phyloP scores from a whole-genome alignment of 2,113 vertebrate species.

The Oreochromis tanganicae region DNA sequence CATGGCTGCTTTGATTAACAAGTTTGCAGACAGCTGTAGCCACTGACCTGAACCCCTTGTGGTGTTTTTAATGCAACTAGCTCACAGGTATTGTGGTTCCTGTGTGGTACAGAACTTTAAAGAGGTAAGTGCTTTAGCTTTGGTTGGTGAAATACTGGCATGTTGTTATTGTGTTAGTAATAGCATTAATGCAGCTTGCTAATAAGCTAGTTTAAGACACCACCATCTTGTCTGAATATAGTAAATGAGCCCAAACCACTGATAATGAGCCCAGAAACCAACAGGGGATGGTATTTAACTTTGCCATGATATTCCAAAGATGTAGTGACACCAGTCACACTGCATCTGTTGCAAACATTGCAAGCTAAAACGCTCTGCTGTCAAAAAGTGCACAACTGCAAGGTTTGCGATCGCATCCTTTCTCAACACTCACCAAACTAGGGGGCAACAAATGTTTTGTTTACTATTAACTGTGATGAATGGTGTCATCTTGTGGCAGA shows the following conservation, averaged over 20 bases:
- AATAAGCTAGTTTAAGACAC: neutral
- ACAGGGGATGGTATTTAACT: neutral
- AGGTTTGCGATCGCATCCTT: neutral
- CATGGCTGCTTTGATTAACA: neutral
- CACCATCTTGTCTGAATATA: neutral
- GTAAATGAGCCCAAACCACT: neutral
- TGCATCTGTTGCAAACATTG: neutral
- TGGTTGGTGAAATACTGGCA: neutral
- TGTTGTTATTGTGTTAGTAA: neutral
- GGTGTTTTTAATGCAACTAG: neutral
- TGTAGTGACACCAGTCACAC: neutral
- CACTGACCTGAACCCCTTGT: neutral
- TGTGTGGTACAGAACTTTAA: neutral
- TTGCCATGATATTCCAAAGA: neutral
- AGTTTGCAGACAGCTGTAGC: accelerated
- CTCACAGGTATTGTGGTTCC: neutral
- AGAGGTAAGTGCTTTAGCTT: neutral
- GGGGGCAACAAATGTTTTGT: neutral
- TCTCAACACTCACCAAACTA: neutral
- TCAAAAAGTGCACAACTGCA: neutral
- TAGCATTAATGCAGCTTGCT: neutral
- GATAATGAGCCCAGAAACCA: neutral
- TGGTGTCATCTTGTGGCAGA: no score
- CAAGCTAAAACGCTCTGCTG: neutral
- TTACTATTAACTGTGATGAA: no score